Evolutionary conservation across 2,113 vertebrate species (phyloP), one percentile per base, ranked within the genome.

Genomic region (Enhydra lutris): DNA sequence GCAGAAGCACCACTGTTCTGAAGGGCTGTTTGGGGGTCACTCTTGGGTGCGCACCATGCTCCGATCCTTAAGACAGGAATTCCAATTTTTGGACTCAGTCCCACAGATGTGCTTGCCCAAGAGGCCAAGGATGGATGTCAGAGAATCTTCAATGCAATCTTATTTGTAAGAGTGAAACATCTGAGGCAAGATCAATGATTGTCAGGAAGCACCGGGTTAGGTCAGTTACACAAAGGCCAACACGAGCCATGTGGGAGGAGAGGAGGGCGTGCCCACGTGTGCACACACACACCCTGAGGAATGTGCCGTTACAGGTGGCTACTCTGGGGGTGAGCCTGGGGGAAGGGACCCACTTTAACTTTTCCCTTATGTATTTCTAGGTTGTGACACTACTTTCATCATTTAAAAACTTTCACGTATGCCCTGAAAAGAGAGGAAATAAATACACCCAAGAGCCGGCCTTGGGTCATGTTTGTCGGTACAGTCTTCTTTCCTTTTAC

Each of bases 211-310:
- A 31, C 4, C 20, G 23, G 47, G 34, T 52, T 15, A 52, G 84
- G 20, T 29, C 29, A 63, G 79, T 18, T 36, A 81, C n/a, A 55
- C 65, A 39, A 50, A 57, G 0, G 18, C 26, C 59, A 18, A 23
- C 45, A 1, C 20, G 23, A 26, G 34, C 21, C 24, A 6, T 26
- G 20, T 0, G 36, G 29, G 39, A 57, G 74, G 36, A 90, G 55
- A 88, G 0, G 29, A 63, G 55, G 42, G 23, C 0, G 0, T 0
- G 31, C 0, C 24, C 12, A 45, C 4, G 10, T 2, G 20, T 26
- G 65, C 26, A 55, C 0, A 23, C 1, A 79, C 0, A 73, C 6
- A 23, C 55, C 91, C 36, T 4, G 34, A 76, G 74, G 50, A 69
- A 50, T 11, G 17, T 31, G n/a, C 12, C 21, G 34, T 67, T 86